Base-by-base conservation (phyloP, 2,113 vertebrate species). In the Sakesphorus luctuosus region DNA sequence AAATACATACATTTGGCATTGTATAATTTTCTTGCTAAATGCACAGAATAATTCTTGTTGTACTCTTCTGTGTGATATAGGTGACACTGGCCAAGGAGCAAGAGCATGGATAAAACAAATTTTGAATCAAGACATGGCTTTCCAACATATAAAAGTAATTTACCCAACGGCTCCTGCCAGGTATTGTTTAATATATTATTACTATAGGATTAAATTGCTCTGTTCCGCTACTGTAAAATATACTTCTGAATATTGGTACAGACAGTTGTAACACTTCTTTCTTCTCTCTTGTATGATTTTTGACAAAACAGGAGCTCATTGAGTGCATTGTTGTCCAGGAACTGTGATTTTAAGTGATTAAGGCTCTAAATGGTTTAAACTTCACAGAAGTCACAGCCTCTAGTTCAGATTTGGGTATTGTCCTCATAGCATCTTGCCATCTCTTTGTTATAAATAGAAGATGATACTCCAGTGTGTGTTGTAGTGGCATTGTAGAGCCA, bases 131-230 rank as follows among this genome's bases (percentile, higher is more conserved):
- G 98, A 99, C 85, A 97, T 99, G 95, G 93, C 97, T 35, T 99
- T 99, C 96, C 97, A 98, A 5, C 98, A 99, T 90, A 98, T 99
- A 97, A 98, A 98, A 97, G 94, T 99, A 44, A 98, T 99, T 96
- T 99, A 99, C 87, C 99, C 99, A 84, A 99, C 98, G 0, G 99
- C 99, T 95, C 98, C 98, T 94, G 56, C 95, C 88, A 98, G 98
- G 99, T 99, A 98, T 35, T 21, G 24, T 81, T 87, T 80, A 65
- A 49, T 80, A 6, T 29, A 36, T 89, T 77, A 65, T 77, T 73
- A 86, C 53, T 35, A 15, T 81, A 78, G 24, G 12, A 53, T 91
- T 91, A 81, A 89, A 58, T 96, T 95, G 18, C 4, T 53, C 3
- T 75, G 13, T 67, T 95, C 19, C 15, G 49, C 9, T 86, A 46